phyloP scores from a whole-genome alignment of 1,140 invertebrate genomes.

The Stegodyphus dumicola region DNA sequence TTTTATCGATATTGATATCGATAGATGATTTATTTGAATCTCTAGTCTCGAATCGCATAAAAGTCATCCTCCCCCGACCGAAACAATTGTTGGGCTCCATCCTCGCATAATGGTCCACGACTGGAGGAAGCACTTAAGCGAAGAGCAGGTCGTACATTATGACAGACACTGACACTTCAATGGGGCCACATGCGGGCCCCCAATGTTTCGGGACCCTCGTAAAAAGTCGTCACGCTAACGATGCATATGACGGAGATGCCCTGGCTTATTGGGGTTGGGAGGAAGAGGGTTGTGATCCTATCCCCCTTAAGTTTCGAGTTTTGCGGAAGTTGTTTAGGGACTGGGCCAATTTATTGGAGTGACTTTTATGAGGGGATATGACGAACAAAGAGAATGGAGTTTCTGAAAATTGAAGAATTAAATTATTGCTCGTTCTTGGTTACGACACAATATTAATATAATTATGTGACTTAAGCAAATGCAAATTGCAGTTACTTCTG shows the following conservation, averaged over 20 bases:
- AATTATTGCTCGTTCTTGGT: not conserved
- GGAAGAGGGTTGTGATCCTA: no score
- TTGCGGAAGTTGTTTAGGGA: not conserved
- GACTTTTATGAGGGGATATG: not conserved
- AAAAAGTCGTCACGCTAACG: slow-evolving; percentile 21
- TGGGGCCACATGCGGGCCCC: not conserved
- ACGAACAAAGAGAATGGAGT: not conserved
- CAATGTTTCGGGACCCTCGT: not conserved
- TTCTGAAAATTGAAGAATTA: not conserved
- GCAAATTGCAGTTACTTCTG: no score
- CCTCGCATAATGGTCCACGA: not conserved
- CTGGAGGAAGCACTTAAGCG: slow-evolving; percentile 18
- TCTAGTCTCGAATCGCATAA: no score
- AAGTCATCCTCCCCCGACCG: no score
- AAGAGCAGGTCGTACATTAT: slow-evolving; percentile 11
- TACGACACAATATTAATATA: no score
- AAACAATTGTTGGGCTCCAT: no score
- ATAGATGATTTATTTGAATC: no score
- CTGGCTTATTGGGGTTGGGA: not conserved
- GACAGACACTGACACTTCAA: slow-evolving; percentile 6
- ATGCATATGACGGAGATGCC: slow-evolving; percentile 9
- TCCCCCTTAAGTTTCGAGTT: not conserved
- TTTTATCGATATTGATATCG: no score
- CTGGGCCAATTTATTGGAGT: not conserved
- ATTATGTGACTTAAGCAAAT: no score